Evolutionary conservation across 2,113 vertebrate species (phyloP).

Genomic region (Ahaetulla prasina): DNA sequence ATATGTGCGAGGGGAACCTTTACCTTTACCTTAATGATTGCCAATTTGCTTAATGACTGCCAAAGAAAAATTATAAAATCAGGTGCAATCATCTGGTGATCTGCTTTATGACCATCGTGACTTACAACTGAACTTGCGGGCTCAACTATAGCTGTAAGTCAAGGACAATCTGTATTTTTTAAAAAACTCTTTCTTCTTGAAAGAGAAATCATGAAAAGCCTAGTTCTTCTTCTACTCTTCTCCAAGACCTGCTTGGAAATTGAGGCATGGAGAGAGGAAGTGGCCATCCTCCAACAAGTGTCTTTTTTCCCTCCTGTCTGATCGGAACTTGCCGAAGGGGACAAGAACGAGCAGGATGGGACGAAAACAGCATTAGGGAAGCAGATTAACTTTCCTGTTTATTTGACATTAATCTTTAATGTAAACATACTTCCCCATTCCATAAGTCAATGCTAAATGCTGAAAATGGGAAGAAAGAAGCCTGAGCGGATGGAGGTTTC

Average conservation of each 20-base stretch:
- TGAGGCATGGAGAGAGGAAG: not conserved
- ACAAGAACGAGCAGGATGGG: not conserved
- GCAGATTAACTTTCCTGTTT: not conserved
- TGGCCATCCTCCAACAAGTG: not conserved
- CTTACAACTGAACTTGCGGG: not conserved
- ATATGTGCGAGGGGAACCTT: too few relatives aligned
- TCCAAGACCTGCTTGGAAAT: not conserved
- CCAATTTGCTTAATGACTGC: not conserved
- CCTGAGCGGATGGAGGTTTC: not conserved
- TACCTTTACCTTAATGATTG: too few relatives aligned
- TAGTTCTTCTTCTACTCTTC: not conserved
- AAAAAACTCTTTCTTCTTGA: not conserved
- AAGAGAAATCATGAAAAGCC: not conserved
- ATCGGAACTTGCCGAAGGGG: not conserved
- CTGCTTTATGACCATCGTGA: too few relatives aligned
- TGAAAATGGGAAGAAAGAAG: not conserved
- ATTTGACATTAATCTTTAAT: constrained; percentile 18
- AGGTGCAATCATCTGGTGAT: not conserved
- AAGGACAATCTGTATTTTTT: not conserved
- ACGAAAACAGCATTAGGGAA: not conserved
- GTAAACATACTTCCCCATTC: constrained; percentile 8
- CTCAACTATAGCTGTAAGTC: not conserved
- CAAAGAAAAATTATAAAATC: not conserved
- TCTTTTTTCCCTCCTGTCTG: not conserved
- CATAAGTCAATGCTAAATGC: not conserved